A percentile compares a stretch with the other conserved stretches of the same genome.
These are phyloP conservation scores for Chironomus riparius DNA, from an alignment of 2,888 invertebrate genomes.

Conservation along the genomic window DNA sequence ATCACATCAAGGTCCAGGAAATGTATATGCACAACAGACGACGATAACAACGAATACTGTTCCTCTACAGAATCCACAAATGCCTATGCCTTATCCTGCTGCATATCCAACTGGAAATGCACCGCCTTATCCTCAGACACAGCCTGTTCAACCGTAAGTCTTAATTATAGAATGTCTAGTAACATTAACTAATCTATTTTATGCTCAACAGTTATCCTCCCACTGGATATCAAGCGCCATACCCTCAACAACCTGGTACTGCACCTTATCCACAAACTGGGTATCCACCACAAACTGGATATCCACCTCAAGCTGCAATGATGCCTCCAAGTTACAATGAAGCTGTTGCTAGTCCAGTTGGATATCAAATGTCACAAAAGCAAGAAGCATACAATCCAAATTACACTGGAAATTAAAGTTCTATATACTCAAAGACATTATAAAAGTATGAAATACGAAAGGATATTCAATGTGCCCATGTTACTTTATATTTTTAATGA, in stretches of 20 bases:
- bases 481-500: neutral
- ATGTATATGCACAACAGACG: neutral
- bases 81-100: neutral
- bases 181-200: too few relatives aligned
- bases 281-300: neutral
- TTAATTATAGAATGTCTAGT: too few relatives aligned
- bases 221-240: neutral
- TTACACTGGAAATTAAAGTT: neutral
- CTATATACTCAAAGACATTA: neutral
- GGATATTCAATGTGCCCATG: neutral
- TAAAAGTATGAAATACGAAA: too few relatives aligned
- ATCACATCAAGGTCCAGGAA: neutral
- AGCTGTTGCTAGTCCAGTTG: neutral
- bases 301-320: neutral
- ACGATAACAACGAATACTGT: neutral
- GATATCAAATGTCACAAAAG: conserved; percentile 6
- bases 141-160: too few relatives aligned
- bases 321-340: neutral
- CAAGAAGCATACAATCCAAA: neutral
- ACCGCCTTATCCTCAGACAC: neutral
- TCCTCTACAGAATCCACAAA: neutral
- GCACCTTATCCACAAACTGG: too few relatives aligned
- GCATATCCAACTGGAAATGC: neutral
- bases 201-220: neutral
- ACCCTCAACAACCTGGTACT: too few relatives aligned